Base-by-base conservation (phyloP, 2,888 invertebrate genomes). In the Bombylius discolor region DNA sequence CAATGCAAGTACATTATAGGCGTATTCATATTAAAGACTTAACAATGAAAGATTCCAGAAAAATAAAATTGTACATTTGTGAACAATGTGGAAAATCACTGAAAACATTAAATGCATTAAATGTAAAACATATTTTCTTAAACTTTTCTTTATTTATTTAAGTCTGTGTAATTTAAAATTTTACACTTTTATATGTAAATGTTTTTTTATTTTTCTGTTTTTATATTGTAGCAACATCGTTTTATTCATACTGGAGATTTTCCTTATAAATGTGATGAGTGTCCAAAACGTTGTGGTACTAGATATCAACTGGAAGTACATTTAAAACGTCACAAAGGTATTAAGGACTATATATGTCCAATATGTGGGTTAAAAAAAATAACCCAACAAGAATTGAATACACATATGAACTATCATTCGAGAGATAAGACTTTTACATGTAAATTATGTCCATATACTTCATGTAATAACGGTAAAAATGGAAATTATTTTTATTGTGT, bases 301-400 rank as follows among this genome's bases (percentile, higher is more conserved):
- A 56, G 56, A 12, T 53, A 62, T 47, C 59, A 61, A 53, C 53
- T 61, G 11, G 58, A 58, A 23, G 56, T 58, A 14, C 61, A 61
- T 45, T 56, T 56, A 36, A 50, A 58, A 53, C 57, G 60, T n/a
- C 61, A 61, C 33, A 56, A 58, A 11, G 59, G 59, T 33, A 60
- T 60, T 3, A 61, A 60, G 49, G 60, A 61, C 49, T 49, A 36
- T 36, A 12, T 34, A 36, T 49, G 49, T n/a, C 32, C 49, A 14
- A n/a, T 36, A n/a, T 49, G 61, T 31, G 61, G 59, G 7, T 49
- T 58, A 33, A 56, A 51, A 47, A 58, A 60, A 39, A 56, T 55
- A 46, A 60, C 59, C 13, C 49, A 50, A 51, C 55, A 60, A 47
- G 59, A 60, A 50, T 45, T 60, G 5, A 49, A 49, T 49, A 36